Evolutionary conservation across 1,140 invertebrate genomes (phyloP), one percentile per base, ranked within the genome.

Genomic region (Acromyrmex charruanus): DNA sequence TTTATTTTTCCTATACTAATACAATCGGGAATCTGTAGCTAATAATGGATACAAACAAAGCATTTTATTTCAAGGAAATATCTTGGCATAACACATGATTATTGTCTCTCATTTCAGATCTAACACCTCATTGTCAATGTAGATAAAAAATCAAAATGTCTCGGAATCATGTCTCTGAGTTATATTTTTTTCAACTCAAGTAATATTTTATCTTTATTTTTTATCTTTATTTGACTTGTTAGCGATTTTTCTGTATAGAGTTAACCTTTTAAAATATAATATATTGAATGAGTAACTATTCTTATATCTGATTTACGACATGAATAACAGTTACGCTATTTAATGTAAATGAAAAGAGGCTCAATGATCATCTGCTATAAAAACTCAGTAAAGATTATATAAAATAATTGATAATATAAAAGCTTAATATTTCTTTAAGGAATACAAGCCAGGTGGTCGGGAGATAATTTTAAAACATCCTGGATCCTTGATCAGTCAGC

Each of bases 371-470:
- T n/a, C 25, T 53, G n/a, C 0, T 4, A 25, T 72, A 2, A 4
- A 28, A 25, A 28, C 65, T 35, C 6, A 31, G 1, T 55, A 74
- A 21, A 53, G n/a, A 21, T 74, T 74, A 51, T 63, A 14, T 63
- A 3, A 28, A 51, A 16, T 68, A 0, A 80, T 66, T 35, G 0
- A 79, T 80, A 21, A 68, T 53, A 51, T 12, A 66, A 79, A 31
- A 51, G n/a, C n/a, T 53, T 80, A n/a, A 53, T 66, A 35, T 49
- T 44, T 25, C 18, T 71, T 72, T 18, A 39, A 98, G 97, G 98
- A 98, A 96, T 99, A 98, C 96, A 96, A 98, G 96, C 98, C 98
- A 92, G 97, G 97, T 96, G 98, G 98, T 92, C 96, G 98, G 94
- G 97, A 97, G 93, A 97, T 98, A 94, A 95, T 98, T 92, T 94